Conservation (phyloP, 2,113 vertebrate genomes). For the Dendropsophus ebraccatus region DNA sequence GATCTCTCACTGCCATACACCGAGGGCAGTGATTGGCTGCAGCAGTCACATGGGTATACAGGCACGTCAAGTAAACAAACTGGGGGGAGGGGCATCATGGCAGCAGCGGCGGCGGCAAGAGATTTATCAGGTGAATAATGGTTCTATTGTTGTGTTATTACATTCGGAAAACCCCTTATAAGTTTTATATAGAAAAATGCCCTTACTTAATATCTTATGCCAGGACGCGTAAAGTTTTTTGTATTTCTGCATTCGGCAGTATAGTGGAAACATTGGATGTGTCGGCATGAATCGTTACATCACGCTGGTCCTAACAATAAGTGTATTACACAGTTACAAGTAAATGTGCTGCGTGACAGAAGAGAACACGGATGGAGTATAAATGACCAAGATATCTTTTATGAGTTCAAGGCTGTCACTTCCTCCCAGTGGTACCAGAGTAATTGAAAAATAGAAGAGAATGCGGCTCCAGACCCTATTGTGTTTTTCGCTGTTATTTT, state of each 20-base stretch:
- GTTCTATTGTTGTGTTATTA: no score
- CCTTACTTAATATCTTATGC: no score
- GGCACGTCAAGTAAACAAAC: no score
- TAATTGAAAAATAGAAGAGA: conserved; percentile 1
- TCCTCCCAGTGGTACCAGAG: conserved; percentile 4
- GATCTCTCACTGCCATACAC: no score
- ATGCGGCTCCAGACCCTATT: neutral
- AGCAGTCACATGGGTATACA: no score
- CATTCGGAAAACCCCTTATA: no score
- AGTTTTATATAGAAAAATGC: no score
- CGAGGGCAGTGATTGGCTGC: no score
- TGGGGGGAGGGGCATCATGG: no score
- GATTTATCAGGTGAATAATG: no score
- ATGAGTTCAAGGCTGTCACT: conserved; percentile 17
- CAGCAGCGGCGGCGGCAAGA: no score
- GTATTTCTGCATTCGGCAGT: neutral
- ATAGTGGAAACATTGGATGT: neutral
- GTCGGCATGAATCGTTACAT: neutral
- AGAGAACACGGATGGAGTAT: conserved; percentile 11
- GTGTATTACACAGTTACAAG: neutral
- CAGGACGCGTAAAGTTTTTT: neutral
- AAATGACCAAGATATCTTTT: conserved; percentile 27
- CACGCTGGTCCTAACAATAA: neutral
- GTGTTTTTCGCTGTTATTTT: neutral
- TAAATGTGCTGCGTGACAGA: neutral